Evolutionary conservation across 2,888 invertebrate species (phyloP).

Genomic region (Resseliella maxima): DNA sequence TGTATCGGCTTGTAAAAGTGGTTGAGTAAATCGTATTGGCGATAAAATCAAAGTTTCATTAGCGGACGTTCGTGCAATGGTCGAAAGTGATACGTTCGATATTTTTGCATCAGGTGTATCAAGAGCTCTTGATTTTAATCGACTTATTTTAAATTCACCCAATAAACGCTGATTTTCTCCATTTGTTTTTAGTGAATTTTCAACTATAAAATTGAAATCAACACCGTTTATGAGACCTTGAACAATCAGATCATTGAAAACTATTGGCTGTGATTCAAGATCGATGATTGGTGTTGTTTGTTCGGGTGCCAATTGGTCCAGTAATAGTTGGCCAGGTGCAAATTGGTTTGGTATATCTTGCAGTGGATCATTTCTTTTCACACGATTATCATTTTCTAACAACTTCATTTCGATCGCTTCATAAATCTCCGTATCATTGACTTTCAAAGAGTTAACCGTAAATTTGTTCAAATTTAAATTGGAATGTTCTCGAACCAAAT

Average conservation of each 20-base stretch:
- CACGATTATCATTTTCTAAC: not conserved
- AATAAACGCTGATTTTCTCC: constrained; percentile 69
- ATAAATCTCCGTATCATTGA: not conserved
- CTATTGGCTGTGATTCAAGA: constrained; percentile 62
- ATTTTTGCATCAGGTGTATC: constrained; percentile 61
- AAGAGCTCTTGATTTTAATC: constrained; percentile 64
- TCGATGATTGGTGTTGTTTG: too few relatives aligned
- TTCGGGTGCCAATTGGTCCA: too few relatives aligned
- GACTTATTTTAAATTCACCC: constrained; percentile 61
- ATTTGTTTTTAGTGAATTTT: constrained; percentile 68
- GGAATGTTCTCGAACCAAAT: not conserved
- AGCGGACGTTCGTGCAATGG: constrained; percentile 65
- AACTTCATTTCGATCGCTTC: not conserved
- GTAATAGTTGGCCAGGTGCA: too few relatives aligned
- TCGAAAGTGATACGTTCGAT: constrained; percentile 61
- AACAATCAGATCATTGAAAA: constrained; percentile 67
- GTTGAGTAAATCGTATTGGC: constrained; percentile 67
- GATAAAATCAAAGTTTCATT: constrained; percentile 65
- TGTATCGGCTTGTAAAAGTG: constrained; percentile 66
- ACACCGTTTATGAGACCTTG: constrained; percentile 69
- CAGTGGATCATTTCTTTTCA: not conserved
- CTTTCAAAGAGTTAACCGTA: not conserved
- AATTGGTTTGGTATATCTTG: too few relatives aligned
- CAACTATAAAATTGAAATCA: constrained; percentile 66
- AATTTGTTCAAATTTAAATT: not conserved